Evolutionary conservation across 2,888 invertebrate genomes (phyloP).

Genomic region (Xestobium rufovillosum): DNA sequence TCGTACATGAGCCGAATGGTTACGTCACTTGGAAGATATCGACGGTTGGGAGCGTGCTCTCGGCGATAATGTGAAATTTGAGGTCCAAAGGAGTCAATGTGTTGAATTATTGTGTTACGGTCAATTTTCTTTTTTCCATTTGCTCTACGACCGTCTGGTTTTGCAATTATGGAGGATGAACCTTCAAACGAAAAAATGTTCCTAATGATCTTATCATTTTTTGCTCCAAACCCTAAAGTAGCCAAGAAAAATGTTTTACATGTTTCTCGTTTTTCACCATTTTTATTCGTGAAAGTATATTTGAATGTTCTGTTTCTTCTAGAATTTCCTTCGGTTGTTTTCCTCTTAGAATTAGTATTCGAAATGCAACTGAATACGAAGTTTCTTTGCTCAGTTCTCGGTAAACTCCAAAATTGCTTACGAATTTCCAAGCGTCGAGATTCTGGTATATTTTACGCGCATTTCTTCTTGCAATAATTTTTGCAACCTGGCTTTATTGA

Average conservation of each 20-base stretch:
- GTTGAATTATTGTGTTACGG: slow-evolving; percentile 9
- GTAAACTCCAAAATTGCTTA: slow-evolving; percentile 7
- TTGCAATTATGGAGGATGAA: slow-evolving; percentile 3
- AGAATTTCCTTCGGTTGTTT: slow-evolving; percentile 5
- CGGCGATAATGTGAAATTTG: slow-evolving; percentile 19
- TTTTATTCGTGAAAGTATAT: slow-evolving; percentile 5
- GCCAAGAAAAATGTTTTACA: slow-evolving; percentile 5
- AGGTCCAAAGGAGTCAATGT: slow-evolving; percentile 18
- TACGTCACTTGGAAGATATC: slow-evolving; percentile 20
- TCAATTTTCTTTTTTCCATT: slow-evolving; percentile 6
- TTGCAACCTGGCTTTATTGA: slow-evolving; percentile 1
- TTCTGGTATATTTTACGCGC: slow-evolving; percentile 2
- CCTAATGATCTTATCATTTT: slow-evolving; percentile 4
- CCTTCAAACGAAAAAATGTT: slow-evolving; percentile 3
- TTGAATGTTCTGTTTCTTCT: slow-evolving; percentile 6
- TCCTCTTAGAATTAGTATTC: slow-evolving; percentile 3
- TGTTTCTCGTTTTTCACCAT: slow-evolving; percentile 2
- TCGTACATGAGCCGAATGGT: slow-evolving; percentile 16
- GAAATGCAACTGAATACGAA: slow-evolving; percentile 4
- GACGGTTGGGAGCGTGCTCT: slow-evolving; percentile 17
- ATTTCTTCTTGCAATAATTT: slow-evolving; percentile 1
- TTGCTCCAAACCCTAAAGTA: slow-evolving; percentile 5
- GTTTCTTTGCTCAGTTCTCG: too few species aligned
- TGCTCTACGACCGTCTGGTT: slow-evolving; percentile 6
- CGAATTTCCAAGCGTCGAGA: slow-evolving; percentile 4